Percentiles rank a stretch among this genome's conserved stretches.
These are phyloP conservation scores for Anastrepha ludens DNA, from an alignment of 1,140 invertebrate genomes.

Conservation along the genomic window DNA sequence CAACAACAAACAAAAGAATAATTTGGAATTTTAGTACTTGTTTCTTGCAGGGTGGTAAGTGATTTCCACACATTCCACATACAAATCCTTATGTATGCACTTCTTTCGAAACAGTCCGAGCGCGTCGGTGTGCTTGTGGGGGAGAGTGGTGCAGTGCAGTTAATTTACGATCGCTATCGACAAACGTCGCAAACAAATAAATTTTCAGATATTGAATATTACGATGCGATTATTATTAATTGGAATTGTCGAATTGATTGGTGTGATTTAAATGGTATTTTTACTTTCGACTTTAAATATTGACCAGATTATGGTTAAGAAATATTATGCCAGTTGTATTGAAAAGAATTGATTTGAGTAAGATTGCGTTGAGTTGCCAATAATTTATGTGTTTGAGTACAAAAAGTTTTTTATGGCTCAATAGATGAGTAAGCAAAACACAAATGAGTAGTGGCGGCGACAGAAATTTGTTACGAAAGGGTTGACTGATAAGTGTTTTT, in stretches of 20 bases:
- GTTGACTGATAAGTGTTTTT: no score
- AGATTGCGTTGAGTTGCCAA: slow-evolving; percentile 11
- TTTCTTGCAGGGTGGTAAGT: no score
- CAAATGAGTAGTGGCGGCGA: no score
- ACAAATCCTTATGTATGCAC: neutral
- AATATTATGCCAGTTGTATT: slow-evolving; percentile 29
- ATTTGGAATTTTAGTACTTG: no score
- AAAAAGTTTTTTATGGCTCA: no score
- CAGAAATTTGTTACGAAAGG: no score
- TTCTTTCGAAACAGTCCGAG: neutral
- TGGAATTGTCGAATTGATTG: slow-evolving; percentile 17
- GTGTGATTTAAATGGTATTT: slow-evolving; percentile 29
- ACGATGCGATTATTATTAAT: slow-evolving; percentile 48
- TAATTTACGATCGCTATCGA: slow-evolving; percentile 47
- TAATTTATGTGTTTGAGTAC: neutral
- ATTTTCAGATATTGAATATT: slow-evolving; percentile 45
- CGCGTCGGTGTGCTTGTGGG: neutral
- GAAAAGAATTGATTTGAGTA: slow-evolving; percentile 20
- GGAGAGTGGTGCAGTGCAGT: neutral
- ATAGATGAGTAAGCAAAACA: no score
- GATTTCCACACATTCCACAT: neutral
- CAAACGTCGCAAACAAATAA: slow-evolving; percentile 45
- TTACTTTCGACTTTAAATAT: neutral
- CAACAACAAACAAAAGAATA: no score
- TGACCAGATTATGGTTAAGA: slow-evolving; percentile 19